Evolutionary conservation across 2,797 vertebrate species (phyloP), one percentile per base, ranked within the genome.

Genomic region (Sciurus vulgaris): DNA sequence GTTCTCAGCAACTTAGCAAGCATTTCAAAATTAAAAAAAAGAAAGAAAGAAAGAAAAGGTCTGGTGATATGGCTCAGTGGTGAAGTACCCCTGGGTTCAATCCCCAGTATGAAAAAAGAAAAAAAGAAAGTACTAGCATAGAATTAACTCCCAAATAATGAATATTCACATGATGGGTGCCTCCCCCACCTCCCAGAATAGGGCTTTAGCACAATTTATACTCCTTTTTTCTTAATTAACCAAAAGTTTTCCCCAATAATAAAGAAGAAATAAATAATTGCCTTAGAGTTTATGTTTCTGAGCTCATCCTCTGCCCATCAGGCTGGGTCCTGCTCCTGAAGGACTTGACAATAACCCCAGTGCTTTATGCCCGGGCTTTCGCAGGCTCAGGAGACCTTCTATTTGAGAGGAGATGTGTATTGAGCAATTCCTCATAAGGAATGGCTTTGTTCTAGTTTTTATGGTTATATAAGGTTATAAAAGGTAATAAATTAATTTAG

Each of bases 401-500:
- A 63, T 91, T 82, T 54, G 84, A 70, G 84, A 96, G 24, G 54
- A 88, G 96, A 70, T 74, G 47, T 0, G 20, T 54, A 91, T 30
- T 70, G 94, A 74, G 87, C 59, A 59, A 61, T 84, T 94, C 44
- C 38, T 93, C 79, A 95, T 86, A 91, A 89, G 91, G 78, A 83
- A 95, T 54, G 87, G 85, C 79, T 95, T 85, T 94, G 38, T 87
- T 96, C 93, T 95, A 83, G 84, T n/a, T 91, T 92, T 97, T 95
- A 94, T 78, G 83, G 78, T 91, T 91, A 73, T 73, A 73, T 73
- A 88, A 95, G 56, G 63, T 94, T 97, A 91, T 86, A 91, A 94
- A 94, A 93, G 69, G 38, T 91, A 96, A 97, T 93, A 95, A 83
- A 93, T 94, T 95, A 89, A 96, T 95, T 96, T 94, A 97, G 81